Evolutionary conservation across 2,113 vertebrate species (phyloP), one percentile per base, ranked within the genome.

Genomic region (Dasyurus viverrinus): DNA sequence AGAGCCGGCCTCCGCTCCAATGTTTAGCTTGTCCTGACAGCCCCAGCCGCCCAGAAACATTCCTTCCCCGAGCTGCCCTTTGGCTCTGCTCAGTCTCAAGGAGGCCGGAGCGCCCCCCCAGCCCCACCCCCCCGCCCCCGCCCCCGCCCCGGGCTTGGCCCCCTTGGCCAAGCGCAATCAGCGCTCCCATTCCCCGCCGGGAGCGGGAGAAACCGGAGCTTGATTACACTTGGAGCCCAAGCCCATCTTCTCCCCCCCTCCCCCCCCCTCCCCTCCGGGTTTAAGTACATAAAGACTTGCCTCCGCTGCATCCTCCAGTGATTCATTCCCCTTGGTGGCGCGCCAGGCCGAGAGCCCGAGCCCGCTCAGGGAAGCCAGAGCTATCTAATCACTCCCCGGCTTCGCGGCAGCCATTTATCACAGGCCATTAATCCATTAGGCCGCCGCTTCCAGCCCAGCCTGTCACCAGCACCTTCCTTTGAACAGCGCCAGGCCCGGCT

Each of bases 361-460:
- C 97, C 94, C 97, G 94, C 97, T 97, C 98, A 98, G 98, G 98
- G 98, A 98, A 98, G 98, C 97, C 98, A 98, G 97, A 98, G 98
- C 98, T 99, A 98, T 99, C 98, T 99, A 99, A 99, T 98, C 98
- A 98, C 98, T 98, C 97, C 96, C 98, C 98, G 98, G 97, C 97
- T 98, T 97, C 98, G 97, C 97, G 98, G 98, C 98, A 98, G 98
- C 96, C 98, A 98, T 98, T 98, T 98, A 98, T 99, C 98, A 98
- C 97, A 94, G 96, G 97, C 97, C 98, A 98, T 98, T 98, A 98
- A 98, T 98, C 98, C 98, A 98, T 98, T 98, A 98, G 98, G 98
- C 98, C 97, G 98, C 98, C 98, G 97, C 42, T 99, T 98, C 98
- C 96, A 93, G 96, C 98, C 91, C 96, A 98, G 98, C 98, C 97